These are phyloP conservation scores for Gryon sp. DNA, from an alignment of 1,140 invertebrate species.

Conservation along the genomic window DNA sequence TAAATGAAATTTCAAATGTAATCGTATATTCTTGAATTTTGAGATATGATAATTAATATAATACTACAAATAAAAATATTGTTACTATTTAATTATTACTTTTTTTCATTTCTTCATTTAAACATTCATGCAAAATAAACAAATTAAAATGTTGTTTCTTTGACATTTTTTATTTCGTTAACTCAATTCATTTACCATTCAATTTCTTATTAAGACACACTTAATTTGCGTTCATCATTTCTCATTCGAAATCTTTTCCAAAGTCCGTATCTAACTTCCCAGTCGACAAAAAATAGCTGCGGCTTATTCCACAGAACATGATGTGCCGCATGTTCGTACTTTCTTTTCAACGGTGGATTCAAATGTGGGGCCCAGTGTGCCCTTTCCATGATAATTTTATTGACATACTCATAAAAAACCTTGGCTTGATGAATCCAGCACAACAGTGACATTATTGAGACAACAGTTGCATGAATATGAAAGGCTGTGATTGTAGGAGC, in stretches of 20 bases:
- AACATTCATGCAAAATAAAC: too few species aligned
- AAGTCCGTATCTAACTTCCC: slow-evolving; percentile 82
- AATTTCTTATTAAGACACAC: neutral
- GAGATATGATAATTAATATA: too few species aligned
- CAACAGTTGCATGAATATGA: slow-evolving; percentile 81
- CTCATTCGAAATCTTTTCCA: slow-evolving; percentile 81
- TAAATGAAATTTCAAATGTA: too few species aligned
- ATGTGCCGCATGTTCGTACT: slow-evolving; percentile 80
- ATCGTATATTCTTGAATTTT: too few species aligned
- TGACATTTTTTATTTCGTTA: too few species aligned
- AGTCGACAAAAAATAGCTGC: slow-evolving; percentile 82
- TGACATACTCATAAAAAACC: slow-evolving; percentile 80
- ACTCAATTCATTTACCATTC: too few species aligned
- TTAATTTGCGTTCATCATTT: slow-evolving; percentile 79
- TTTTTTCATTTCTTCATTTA: too few species aligned
- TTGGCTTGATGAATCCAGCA: slow-evolving; percentile 82
- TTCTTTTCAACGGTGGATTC: slow-evolving; percentile 80
- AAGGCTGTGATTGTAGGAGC: slow-evolving; percentile 67
- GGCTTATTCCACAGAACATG: slow-evolving; percentile 82
- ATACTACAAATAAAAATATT: too few species aligned
- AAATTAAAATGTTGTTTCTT: too few species aligned
- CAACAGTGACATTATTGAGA: slow-evolving; percentile 81
- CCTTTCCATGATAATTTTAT: slow-evolving; percentile 79
- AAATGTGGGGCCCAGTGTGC: slow-evolving; percentile 82
- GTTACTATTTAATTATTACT: too few species aligned